Base-by-base conservation (phyloP, 2,888 invertebrate species). In the Phengaris alcon region DNA sequence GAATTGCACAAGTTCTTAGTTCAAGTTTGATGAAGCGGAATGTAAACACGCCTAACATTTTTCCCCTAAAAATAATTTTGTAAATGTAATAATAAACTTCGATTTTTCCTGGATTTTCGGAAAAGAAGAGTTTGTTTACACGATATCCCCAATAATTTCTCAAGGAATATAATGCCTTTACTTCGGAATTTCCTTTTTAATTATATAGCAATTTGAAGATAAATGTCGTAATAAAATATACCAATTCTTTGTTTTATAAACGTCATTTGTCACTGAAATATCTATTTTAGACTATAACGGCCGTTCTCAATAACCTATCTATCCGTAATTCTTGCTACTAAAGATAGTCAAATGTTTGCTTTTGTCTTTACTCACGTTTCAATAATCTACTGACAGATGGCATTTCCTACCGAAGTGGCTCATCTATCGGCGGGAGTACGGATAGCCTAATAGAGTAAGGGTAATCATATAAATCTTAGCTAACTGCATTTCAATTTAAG, bases 31-130 rank as follows among this genome's bases (percentile, higher is more conserved):
- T 35, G 35, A 12, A 12, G 35, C 64, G 35, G 35, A 64, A 44
- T 44, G 64, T 35, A 64, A 64, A 35, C 59, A 22, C 10, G 22
- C 35, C 64, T 6, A 12, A 35, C 64, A 9, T 15, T 59, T 59
- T 59, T 15, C 57, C 35, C 22, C 35, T 35, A 6, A 12, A 64
- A 64, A 44, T 0, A 44, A 64, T 44, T 44, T 64, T 44, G 35
- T 64, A 64, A 64, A 64, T 44, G 64, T 64, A 64, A 64, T 64
- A 35, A 64, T 64, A 64, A 13, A 64, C 64, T 64, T 44, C 12
- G 5, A 12, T 64, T 64, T 64, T 64, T 44, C 64, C 6, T 5
- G 6, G 64, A 64, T 64, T 9, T 35, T 10, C 12, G 7, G 35
- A 13, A 12, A 3, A 13, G 7, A 64, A 44, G 35, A 12, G 12